A percentile compares a stretch with the other conserved stretches of the same genome.
These are phyloP conservation scores for Tethea ocularis DNA, from an alignment of 2,888 invertebrate genomes.

Conservation along the genomic window DNA sequence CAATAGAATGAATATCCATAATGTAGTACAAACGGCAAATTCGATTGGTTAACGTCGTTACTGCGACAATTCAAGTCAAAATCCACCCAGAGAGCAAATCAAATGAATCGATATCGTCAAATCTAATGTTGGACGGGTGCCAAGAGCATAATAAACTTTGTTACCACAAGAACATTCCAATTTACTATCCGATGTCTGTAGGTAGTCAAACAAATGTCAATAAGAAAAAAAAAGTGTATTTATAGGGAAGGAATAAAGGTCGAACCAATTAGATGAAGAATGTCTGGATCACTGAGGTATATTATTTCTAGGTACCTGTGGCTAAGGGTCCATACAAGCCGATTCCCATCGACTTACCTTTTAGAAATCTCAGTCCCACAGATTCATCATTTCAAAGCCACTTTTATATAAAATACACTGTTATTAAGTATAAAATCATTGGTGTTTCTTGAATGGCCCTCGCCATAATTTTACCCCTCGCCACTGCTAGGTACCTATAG, in stretches of 20 bases:
- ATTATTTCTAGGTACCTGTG: no score
- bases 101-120: conserved; percentile 65
- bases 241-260: neutral
- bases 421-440: no score
- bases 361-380: no score
- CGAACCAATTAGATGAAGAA: neutral
- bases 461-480: no score
- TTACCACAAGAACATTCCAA: conserved; percentile 54
- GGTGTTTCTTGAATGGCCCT: no score
- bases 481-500: no score
- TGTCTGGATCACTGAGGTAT: no score
- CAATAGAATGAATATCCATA: neutral
- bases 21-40: conserved; percentile 33
- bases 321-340: no score
- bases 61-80: conserved; percentile 42
- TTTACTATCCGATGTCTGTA: conserved; percentile 48
- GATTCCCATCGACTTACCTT: no score
- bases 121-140: conserved; percentile 73
- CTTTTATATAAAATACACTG: no score
- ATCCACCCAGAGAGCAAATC: conserved; percentile 55
- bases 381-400: no score
- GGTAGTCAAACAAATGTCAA: conserved; percentile 25
- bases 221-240: conserved; percentile 14
- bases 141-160: conserved; percentile 71
- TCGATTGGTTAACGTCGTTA: conserved; percentile 45